phyloP scores from a whole-genome alignment of 2,113 vertebrate species.

The Pollimyrus isidori region DNA sequence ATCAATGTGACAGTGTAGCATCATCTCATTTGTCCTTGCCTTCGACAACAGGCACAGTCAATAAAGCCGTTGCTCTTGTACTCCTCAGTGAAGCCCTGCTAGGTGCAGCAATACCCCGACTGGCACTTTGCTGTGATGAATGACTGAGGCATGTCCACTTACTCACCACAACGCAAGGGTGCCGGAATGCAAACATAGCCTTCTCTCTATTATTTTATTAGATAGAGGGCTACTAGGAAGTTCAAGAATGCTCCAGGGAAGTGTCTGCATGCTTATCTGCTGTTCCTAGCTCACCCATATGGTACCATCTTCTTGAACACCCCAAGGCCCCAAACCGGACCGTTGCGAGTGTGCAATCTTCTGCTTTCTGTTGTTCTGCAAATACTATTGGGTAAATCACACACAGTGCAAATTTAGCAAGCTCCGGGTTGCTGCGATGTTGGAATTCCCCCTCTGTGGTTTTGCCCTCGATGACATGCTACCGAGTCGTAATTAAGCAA shows the following conservation, averaged over 20 bases:
- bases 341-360: not conserved
- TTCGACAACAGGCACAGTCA: constrained; percentile 54
- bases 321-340: not conserved
- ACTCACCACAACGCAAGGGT: constrained; percentile 30
- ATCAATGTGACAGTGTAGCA: constrained; percentile 48
- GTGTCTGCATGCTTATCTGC: not conserved
- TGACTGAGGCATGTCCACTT: constrained; percentile 39
- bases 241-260: not conserved
- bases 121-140: constrained; percentile 41
- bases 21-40: constrained; percentile 55
- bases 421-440: constrained; percentile 2
- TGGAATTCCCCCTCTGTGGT: constrained; percentile 29
- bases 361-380: not conserved
- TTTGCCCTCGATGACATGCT: not conserved
- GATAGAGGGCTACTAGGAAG: not conserved
- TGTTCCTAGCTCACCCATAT: not conserved
- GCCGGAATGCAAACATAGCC: constrained; percentile 25
- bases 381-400: not conserved
- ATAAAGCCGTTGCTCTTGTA: constrained; percentile 53
- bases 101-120: constrained; percentile 54
- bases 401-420: constrained; percentile 6
- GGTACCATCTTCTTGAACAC: not conserved
- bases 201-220: not conserved
- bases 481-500: not conserved
- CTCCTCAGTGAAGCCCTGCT: constrained; percentile 45